phyloP scores from a whole-genome alignment of 2,888 invertebrate genomes.

The Crepidodera aurea region DNA sequence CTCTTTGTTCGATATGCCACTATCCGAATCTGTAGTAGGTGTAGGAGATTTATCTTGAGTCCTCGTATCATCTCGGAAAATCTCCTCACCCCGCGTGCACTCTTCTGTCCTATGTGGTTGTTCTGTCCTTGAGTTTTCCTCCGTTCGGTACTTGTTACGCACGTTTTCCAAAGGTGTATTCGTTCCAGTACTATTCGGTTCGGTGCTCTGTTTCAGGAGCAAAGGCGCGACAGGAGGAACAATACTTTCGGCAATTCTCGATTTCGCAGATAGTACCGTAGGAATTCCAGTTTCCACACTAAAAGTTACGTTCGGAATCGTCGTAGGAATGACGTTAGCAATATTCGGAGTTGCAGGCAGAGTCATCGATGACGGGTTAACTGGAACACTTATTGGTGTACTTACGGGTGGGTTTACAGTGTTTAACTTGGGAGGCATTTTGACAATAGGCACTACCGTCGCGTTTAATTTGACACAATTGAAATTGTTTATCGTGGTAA shows the following conservation, averaged over 20 bases:
- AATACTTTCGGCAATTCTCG: slow-evolving; percentile 46
- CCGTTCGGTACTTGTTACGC: slow-evolving; percentile 39
- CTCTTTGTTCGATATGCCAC: slow-evolving; percentile 52
- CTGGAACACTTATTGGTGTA: not conserved
- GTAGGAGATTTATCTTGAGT: slow-evolving; percentile 45
- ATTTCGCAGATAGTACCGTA: slow-evolving; percentile 57
- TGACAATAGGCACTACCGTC: slow-evolving; percentile 62
- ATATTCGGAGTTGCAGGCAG: slow-evolving; percentile 18
- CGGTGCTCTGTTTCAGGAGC: slow-evolving; percentile 37
- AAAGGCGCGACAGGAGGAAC: slow-evolving; percentile 23
- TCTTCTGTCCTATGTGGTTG: slow-evolving; percentile 45
- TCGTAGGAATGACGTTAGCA: slow-evolving; percentile 13
- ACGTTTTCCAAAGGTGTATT: slow-evolving; percentile 41
- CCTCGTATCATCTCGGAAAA: slow-evolving; percentile 32
- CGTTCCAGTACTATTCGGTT: slow-evolving; percentile 25
- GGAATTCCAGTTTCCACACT: slow-evolving; percentile 59
- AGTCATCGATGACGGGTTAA: not conserved
- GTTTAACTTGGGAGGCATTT: slow-evolving; percentile 56
- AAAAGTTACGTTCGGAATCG: slow-evolving; percentile 39
- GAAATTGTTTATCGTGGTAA: slow-evolving; percentile 57
- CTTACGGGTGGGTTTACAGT: slow-evolving; percentile 35
- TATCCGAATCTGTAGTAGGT: slow-evolving; percentile 54
- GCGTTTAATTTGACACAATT: slow-evolving; percentile 61
- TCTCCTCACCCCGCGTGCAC: slow-evolving; percentile 40
- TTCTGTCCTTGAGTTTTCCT: slow-evolving; percentile 40